phyloP scores from a whole-genome alignment of 2,113 vertebrate genomes.

The Tragelaphus scriptus region DNA sequence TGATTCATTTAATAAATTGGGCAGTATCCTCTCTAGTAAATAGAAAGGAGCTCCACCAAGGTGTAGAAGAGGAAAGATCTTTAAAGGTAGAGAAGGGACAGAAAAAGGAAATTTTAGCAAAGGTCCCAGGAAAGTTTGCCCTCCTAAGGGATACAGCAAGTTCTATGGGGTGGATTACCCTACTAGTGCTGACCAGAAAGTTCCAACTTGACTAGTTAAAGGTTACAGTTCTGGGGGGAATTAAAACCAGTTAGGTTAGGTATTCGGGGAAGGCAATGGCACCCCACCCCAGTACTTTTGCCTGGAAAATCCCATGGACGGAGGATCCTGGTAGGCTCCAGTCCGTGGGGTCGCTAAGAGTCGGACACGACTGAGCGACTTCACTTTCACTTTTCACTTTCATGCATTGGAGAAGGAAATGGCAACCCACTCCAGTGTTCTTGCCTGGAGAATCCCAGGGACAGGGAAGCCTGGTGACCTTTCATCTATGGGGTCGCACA shows the following conservation, averaged over 20 bases:
- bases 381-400: too few species aligned
- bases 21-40: not conserved
- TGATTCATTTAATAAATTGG: not conserved
- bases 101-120: not conserved
- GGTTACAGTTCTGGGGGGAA: not conserved
- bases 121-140: not conserved
- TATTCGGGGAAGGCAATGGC: not conserved
- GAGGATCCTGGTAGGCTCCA: too few species aligned
- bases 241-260: not conserved
- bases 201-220: not conserved
- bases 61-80: not conserved
- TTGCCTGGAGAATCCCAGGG: too few species aligned
- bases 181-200: not conserved
- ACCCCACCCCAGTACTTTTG: too few species aligned
- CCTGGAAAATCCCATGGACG: too few species aligned
- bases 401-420: too few species aligned
- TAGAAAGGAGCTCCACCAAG: not conserved
- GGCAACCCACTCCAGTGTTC: too few species aligned
- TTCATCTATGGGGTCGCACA: too few species aligned
- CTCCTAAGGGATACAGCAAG: not conserved
- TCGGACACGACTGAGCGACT: too few species aligned
- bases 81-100: not conserved
- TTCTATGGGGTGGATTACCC: not conserved
- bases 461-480: too few species aligned
- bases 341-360: too few species aligned